phyloP scores from a whole-genome alignment of 2,797 vertebrate species.

The Miichthys miiuy region DNA sequence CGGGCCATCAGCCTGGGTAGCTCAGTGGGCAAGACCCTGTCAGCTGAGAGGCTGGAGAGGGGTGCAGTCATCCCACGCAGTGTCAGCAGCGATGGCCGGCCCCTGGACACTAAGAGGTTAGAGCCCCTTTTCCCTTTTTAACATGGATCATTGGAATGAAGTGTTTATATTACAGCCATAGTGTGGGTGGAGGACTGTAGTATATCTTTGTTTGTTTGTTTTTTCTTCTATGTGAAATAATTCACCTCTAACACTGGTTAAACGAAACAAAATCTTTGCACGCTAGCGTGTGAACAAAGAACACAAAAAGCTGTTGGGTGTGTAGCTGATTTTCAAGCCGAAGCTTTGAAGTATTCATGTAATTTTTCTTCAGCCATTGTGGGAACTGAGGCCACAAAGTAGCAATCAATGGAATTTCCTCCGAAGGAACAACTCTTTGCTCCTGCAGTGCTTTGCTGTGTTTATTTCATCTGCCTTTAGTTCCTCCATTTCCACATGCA shows the following conservation, averaged over 20 bases:
- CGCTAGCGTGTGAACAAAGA: neutral
- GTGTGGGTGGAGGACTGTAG: neutral
- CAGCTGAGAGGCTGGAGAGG: constrained; percentile 90
- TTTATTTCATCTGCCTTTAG: constrained; percentile 39
- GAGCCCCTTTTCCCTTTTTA: constrained; percentile 10
- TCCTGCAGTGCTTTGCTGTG: constrained; percentile 25
- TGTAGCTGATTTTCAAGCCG: neutral
- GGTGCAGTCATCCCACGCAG: constrained; percentile 94
- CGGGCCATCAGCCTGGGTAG: constrained; percentile 92
- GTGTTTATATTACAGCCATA: neutral
- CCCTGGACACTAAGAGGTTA: constrained; percentile 93
- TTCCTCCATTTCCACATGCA: constrained; percentile 12
- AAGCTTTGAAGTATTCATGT: constrained; percentile 19
- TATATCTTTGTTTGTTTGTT: neutral
- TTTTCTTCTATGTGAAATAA: neutral
- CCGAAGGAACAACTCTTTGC: constrained; percentile 27
- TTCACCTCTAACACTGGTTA: no score
- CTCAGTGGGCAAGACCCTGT: constrained; percentile 90
- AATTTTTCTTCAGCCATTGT: constrained; percentile 14
- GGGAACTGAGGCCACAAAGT: constrained; percentile 12
- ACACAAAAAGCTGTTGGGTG: neutral
- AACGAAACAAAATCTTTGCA: neutral
- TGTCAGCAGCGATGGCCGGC: constrained; percentile 97
- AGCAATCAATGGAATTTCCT: constrained; percentile 49
- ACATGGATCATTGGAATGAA: neutral